phyloP scores from a whole-genome alignment of 2,888 invertebrate species.

The Eupsilia transversa region DNA sequence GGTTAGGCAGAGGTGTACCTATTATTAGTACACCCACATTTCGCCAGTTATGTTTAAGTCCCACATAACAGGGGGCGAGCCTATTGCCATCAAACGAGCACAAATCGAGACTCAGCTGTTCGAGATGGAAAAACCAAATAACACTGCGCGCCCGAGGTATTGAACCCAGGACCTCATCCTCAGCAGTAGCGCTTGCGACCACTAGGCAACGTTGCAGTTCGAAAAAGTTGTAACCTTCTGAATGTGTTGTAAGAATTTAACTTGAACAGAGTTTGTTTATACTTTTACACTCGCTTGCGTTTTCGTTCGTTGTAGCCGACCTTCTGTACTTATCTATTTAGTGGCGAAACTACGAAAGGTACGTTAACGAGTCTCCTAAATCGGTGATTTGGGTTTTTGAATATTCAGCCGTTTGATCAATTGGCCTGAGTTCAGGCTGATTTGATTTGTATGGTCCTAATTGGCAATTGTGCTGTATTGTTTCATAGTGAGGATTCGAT shows the following conservation, averaged over 20 bases:
- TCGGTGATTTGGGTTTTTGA: constrained; percentile 35
- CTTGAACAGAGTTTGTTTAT: too few species aligned
- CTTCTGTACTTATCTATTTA: neutral
- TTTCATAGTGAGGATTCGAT: neutral
- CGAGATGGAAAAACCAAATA: too few species aligned
- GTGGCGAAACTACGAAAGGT: constrained; percentile 22
- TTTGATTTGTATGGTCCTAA: constrained; percentile 38
- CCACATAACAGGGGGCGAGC: neutral
- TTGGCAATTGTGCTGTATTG: constrained; percentile 26
- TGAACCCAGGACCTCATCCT: too few species aligned
- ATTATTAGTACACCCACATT: too few species aligned
- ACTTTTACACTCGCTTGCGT: neutral
- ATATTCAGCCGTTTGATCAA: constrained; percentile 53
- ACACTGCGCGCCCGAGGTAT: too few species aligned
- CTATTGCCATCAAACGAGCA: too few species aligned
- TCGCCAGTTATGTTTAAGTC: neutral
- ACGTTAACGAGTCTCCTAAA: constrained; percentile 31
- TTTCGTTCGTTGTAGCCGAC: neutral
- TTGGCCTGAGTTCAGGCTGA: constrained; percentile 17
- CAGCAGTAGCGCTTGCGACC: too few species aligned
- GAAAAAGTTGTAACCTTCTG: too few species aligned
- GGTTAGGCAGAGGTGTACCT: too few species aligned
- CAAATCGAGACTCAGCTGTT: too few species aligned
- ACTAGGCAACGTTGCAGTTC: too few species aligned
- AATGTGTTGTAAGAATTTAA: too few species aligned